Percentiles rank a stretch among this genome's conserved stretches.
phyloP scores from a whole-genome alignment of 2,888 invertebrate species.

The Proisotoma minuta region DNA sequence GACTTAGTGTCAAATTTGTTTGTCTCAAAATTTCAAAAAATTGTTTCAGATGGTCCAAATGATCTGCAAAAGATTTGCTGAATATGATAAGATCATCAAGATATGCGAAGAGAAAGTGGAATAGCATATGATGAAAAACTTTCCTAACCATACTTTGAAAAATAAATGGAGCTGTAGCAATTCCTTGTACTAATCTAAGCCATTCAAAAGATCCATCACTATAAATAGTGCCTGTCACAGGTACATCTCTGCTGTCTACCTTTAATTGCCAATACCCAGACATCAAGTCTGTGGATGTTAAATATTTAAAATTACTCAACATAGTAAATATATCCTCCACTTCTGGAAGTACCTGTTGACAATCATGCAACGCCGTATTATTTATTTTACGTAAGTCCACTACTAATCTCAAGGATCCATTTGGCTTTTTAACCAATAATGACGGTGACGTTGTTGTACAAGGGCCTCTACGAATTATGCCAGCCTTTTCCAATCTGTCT shows the following conservation, averaged over 20 bases:
- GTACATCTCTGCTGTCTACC: not conserved
- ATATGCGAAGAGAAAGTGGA: not conserved
- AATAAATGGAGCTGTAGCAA: not conserved
- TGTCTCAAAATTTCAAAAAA: not conserved
- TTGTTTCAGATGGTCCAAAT: not conserved
- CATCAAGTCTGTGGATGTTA: not conserved
- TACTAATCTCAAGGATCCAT: not conserved
- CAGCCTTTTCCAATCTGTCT: not conserved
- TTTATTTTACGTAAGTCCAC: not conserved
- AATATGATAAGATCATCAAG: not conserved
- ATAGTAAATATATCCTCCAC: not conserved
- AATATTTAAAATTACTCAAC: not conserved
- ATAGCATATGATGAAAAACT: not conserved
- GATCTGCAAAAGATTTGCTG: not conserved
- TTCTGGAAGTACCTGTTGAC: not conserved
- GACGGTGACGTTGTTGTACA: not conserved
- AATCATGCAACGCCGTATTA: not conserved
- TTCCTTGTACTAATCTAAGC: not conserved
- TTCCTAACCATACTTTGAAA: not conserved
- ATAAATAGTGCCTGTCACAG: not conserved
- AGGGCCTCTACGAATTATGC: not conserved
- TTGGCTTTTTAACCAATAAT: not conserved
- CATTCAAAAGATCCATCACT: not conserved
- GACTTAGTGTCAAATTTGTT: not conserved
- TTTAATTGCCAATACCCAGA: not conserved